Base-by-base conservation (phyloP, 2,888 invertebrate species). In the Loripinus fragilis region DNA sequence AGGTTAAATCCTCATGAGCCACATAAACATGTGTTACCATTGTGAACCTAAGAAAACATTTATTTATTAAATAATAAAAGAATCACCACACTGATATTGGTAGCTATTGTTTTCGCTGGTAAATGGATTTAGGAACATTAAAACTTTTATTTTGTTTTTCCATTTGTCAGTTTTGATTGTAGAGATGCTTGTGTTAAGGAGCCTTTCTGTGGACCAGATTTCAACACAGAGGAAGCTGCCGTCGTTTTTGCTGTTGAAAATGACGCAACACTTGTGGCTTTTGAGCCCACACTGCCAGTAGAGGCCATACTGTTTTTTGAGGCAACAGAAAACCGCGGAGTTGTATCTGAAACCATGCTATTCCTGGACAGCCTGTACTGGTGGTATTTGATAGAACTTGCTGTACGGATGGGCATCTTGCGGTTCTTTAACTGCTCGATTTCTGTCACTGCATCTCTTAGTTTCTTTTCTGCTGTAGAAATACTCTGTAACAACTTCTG, bases 371-470 rank as follows among this genome's bases (percentile, higher is more conserved):
- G 73, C 38, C 83, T 41, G 65, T 76, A 83, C 69, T 84, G 81
- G 74, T 84, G 84, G 70, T 80, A 68, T 71, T 84, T 84, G 67
- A 84, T 84, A 30, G 81, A 81, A 33, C 73, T 80, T 15, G 81
- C 81, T 0, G 80, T 84, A 30, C 84, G 67, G 0, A 71, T 25
- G 5, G 84, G 84, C 84, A 84, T 84, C 30, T 72, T 50, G 2
- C 69, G 64, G 66, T 84, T 81, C 71, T 81, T 81, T 33, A 79
- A 41, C 23, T 84, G 84, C 60, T 84, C 84, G 8, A 84, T 72
- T 30, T 75, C 64, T 3, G 80, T 84, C 52, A 81, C 28, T 0
- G 74, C 66, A 50, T 84, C 84, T 30, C 69, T 42, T 7, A 84
- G 64, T 42, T 80, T 77, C 68, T 65, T 64, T 28, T 83, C 83